Base-by-base conservation (phyloP, 2,888 invertebrate genomes). In the Lepidocyrtinus sp. region DNA sequence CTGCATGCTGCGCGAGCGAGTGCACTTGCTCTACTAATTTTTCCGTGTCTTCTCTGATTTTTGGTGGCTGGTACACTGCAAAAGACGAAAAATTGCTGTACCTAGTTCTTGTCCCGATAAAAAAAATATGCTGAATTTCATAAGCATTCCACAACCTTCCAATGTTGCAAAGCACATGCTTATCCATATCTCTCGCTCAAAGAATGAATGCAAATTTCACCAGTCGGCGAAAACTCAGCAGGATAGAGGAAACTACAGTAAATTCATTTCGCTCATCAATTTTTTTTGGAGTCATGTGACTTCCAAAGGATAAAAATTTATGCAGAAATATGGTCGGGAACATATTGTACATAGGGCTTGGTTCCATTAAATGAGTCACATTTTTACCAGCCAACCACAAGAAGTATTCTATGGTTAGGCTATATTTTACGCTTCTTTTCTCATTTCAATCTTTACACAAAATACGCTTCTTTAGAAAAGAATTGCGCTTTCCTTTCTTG, bases 401-500 rank as follows among this genome's bases (percentile, higher is more conserved):
- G 5, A 7, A 7, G 5, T 36, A 36, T 36, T 36, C 12, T 36
- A 5, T 36, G 12, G 36, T 7, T 7, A 36, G 36, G 36, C 36
- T 12, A 36, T 12, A 36, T 36, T 36, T 36, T 36, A 36, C 12
- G 12, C 12, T 36, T 12, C 36, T 36, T 36, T 12, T 12, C 12
- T 36, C 36, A 5, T 36, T 7, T 36, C 36, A 12, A 36, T 36
- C 12, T 36, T 36, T 36, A 36, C 36, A 36, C 36, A 36, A 36
- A 36, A 36, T 36, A 36, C 5, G 36, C 12, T 36, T 36, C 12
- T 36, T 36, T 36, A 7, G 36, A 36, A n/a, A 36, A 12, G 36
- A 36, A n/a, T n/a, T n/a, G 36, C 36, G 36, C 36, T 36, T 12
- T 36, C 36, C 36, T 36, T 24, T 62, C n/a, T 61, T 79, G 78